Evolutionary conservation across 2,888 invertebrate species (phyloP), one percentile per base, ranked within the genome.

Genomic region (Drosophila pseudotalamancana): DNA sequence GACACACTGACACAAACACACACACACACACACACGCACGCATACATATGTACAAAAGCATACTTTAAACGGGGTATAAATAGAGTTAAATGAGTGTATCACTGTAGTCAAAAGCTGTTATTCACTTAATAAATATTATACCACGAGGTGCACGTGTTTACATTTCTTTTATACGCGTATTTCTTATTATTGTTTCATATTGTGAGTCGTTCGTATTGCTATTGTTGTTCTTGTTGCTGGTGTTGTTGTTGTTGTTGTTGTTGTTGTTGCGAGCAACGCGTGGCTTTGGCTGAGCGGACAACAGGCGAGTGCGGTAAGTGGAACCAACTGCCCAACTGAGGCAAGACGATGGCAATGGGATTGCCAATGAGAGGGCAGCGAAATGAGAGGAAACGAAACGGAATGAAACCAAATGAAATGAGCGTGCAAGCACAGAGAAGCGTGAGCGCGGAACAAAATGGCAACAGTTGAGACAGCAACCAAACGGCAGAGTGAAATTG

Each of bases 391-490:
- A 59, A 53, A 39, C 31, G 62, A 18, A 12, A 48, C 46, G 34
- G 45, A 64, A 50, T 40, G 59, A 11, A 62, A 48, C 50, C n/a
- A 8, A 27, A 9, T 16, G 46, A 37, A 43, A 34, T 25, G 40
- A 54, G 42, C 29, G 37, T 6, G 27, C 43, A 32, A 49, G 45
- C 46, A 46, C 31, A 32, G n/a, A 16, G 49, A 43, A 50, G 74
- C 65, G 65, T 65, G 65, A 56, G 48, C 66, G 59, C 35, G 66
- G 57, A 76, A 75, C 55, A 54, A 63, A 66, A 49, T 59, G 87
- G 68, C 59, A 84, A 53, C 51, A 35, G 64, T 69, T 39, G 61
- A 19, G 69, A 69, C 74, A 80, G 84, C 77, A 73, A 81, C 84
- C n/a, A 72, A 80, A 72, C 65, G 49, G 68, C 48, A 57, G 79